These are phyloP conservation scores for Neocrepidodera transversa DNA, from an alignment of 2,888 invertebrate species.

Conservation along the genomic window DNA sequence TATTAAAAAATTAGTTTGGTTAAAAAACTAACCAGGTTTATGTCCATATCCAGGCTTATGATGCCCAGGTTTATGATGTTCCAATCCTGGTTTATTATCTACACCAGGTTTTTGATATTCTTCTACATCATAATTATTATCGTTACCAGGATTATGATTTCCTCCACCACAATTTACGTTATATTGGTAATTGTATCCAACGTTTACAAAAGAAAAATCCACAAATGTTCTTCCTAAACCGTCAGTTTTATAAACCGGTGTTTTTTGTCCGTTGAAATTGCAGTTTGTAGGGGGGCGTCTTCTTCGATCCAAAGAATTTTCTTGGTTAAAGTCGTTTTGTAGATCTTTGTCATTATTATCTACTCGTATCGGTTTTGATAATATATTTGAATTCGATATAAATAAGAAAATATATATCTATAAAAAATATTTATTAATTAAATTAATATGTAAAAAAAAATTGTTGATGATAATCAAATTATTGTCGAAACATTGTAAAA, in stretches of 20 bases:
- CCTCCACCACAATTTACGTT: slow-evolving; percentile 47
- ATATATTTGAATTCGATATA: not conserved
- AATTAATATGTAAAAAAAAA: no score
- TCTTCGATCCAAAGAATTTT: slow-evolving; percentile 13
- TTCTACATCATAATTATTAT: slow-evolving; percentile 1
- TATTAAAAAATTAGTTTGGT: no score
- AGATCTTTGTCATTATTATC: slow-evolving; percentile 32
- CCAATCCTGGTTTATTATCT: no score
- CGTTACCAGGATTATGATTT: slow-evolving; percentile 1
- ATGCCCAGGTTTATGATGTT: slow-evolving; percentile 18
- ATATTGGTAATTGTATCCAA: slow-evolving; percentile 49
- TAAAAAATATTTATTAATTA: no score
- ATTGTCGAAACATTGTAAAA: no score
- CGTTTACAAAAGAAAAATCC: slow-evolving; percentile 47
- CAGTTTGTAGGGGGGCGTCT: slow-evolving; percentile 33
- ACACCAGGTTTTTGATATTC: no score
- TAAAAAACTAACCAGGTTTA: not conserved
- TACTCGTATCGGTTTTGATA: slow-evolving; percentile 9
- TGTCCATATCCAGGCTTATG: slow-evolving; percentile 28
- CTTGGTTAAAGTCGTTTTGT: slow-evolving; percentile 18
- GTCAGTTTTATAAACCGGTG: slow-evolving; percentile 35
- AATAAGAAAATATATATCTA: not conserved
- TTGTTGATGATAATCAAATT: no score
- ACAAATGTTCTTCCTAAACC: slow-evolving; percentile 49
- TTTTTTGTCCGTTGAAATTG: slow-evolving; percentile 39